Percentiles rank a stretch among this genome's conserved stretches.
These are phyloP conservation scores for Drosophila melanica DNA, from an alignment of 1,140 invertebrate species.

Conservation along the genomic window DNA sequence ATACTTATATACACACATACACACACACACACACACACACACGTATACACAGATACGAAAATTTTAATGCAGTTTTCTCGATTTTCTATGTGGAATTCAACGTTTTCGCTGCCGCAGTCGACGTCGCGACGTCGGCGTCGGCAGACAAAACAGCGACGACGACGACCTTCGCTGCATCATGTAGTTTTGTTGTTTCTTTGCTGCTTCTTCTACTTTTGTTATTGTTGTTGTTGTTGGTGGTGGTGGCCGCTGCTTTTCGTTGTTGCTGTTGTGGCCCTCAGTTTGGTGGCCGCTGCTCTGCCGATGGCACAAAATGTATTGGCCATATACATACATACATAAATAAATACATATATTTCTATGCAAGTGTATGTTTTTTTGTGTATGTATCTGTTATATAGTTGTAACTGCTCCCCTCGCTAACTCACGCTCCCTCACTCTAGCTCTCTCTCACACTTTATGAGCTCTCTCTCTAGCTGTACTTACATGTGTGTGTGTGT, in stretches of 20 bases:
- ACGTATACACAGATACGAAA: constrained; percentile 53
- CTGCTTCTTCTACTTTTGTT: constrained; percentile 12
- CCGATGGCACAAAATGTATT: constrained; percentile 47
- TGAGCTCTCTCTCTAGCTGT: constrained; percentile 19
- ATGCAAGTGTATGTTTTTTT: constrained; percentile 20
- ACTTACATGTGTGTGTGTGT: constrained; percentile 7
- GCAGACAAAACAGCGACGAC: constrained; percentile 41
- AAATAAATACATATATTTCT: constrained; percentile 1
- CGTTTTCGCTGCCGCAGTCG: constrained; percentile 27
- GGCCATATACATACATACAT: constrained; percentile 27
- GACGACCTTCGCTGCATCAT: constrained; percentile 68
- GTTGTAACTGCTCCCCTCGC: constrained; percentile 22
- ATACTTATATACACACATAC: constrained; percentile 1
- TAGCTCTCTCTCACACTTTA: constrained; percentile 3
- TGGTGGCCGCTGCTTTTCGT: constrained; percentile 19
- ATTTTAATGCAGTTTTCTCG: constrained; percentile 76
- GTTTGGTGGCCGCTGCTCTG: constrained; percentile 45
- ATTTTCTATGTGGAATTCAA: constrained; percentile 74
- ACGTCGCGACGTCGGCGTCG: constrained; percentile 22
- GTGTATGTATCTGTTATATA: constrained; percentile 45
- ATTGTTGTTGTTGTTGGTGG: constrained; percentile 10
- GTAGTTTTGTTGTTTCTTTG: constrained; percentile 45
- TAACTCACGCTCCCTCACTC: constrained; percentile 1
- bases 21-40: constrained; percentile 1
- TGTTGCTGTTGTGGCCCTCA: constrained; percentile 42